These are phyloP conservation scores for Pyrocephalus nanus DNA, from an alignment of 2,797 vertebrate genomes.

Conservation along the genomic window DNA sequence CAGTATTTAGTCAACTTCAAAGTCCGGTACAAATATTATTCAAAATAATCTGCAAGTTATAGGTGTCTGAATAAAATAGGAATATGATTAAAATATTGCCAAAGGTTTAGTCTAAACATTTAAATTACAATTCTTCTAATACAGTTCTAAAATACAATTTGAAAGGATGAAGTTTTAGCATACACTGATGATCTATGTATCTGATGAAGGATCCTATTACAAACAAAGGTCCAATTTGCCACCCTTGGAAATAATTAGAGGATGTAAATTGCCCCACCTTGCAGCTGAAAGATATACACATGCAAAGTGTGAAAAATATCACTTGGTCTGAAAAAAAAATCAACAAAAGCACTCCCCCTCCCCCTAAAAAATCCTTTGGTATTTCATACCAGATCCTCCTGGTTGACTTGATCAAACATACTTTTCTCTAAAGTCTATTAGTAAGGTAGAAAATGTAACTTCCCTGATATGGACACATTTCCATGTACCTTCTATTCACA, in stretches of 20 bases:
- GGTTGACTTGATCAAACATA: not conserved
- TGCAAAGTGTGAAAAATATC: not conserved
- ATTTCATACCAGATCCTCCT: not conserved
- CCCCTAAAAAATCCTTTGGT: fast-evolving
- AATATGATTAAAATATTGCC: not conserved
- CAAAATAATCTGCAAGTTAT: not conserved
- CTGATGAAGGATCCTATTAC: not conserved
- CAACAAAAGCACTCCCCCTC: fast-evolving
- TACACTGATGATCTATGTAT: not conserved
- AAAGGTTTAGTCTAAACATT: not conserved
- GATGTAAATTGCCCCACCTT: not conserved
- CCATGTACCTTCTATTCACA: not conserved
- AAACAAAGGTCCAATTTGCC: constrained; percentile 6
- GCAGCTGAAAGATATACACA: not conserved
- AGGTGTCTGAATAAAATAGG: not conserved
- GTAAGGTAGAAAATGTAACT: not conserved
- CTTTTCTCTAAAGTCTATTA: not conserved
- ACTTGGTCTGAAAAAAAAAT: fast-evolving
- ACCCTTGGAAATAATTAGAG: not conserved
- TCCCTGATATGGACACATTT: not conserved
- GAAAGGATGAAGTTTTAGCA: constrained; percentile 39
- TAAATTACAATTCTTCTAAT: constrained; percentile 31
- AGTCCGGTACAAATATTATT: not conserved
- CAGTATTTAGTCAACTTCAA: not conserved
- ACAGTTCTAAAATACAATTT: not conserved